Base-by-base conservation (phyloP, 2,888 invertebrate species). In the Ptychoptera contaminata region DNA sequence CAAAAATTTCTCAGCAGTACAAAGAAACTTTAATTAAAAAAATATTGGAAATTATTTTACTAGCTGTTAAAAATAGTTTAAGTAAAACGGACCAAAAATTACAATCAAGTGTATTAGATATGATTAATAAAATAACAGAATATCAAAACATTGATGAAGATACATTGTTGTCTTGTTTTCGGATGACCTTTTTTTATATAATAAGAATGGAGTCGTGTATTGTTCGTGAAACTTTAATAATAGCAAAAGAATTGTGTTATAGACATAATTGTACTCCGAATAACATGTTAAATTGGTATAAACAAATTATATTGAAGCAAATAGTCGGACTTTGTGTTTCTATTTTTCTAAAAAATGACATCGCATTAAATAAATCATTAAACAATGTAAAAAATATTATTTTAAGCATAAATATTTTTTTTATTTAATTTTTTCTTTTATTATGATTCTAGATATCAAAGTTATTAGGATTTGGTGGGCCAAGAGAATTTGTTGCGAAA, bases 381-480 rank as follows among this genome's bases (percentile, higher is more conserved):
- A 53, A 54, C 45, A 54, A 57, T 36, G 61, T 60, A 51, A 53
- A 56, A 51, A 4, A 3, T 32, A 7, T 11, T 32, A n/a, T 32
- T 9, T 8, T 32, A n/a, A n/a, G n/a, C 23, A 23, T 23, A 23
- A 7, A 8, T n/a, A 9, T 12, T 12, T 30, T 30, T 39, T 16
- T n/a, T n/a, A 8, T 8, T 11, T 15, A 16, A 2, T 10, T 8
- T 15, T n/a, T 14, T 23, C 31, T 37, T 40, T 32, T 16, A 14
- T 32, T 40, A 10, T 46, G 9, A 34, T 51, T 53, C 1, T 34
- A 66, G 67, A 61, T 79, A 1, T 74, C 79, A 0, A 71, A 74
- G 51, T 76, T 80, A 47, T 72, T 84, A 44, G 82, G 80, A 1
- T 82, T 76, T 54, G 70, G 72, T 16, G 77, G 77, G 34, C 74